Evolutionary conservation across 2,113 vertebrate species (phyloP), one percentile per base, ranked within the genome.

Genomic region (Himantopus leucocephalus): DNA sequence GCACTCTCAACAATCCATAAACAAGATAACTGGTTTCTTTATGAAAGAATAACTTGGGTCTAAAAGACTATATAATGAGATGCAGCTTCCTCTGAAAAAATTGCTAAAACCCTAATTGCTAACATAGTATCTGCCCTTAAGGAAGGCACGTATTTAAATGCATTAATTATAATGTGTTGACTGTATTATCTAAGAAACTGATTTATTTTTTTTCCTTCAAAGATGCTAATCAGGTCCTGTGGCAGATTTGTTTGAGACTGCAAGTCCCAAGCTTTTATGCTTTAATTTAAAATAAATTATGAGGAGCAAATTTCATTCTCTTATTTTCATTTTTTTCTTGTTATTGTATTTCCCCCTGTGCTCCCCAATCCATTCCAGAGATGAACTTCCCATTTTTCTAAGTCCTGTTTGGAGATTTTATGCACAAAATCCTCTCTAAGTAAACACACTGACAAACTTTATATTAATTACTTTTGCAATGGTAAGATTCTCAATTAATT

Each of bases 201-300:
- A 52, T 39, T 71, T 93, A 6, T 24, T 78, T 88, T 81, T 88
- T 91, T 80, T 43, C 45, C 63, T 83, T 90, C 83, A 94, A 96
- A 72, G 82, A 94, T 97, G 58, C 30, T 95, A 94, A 96, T 97
- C 91, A 91, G 60, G 37, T 96, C 66, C 62, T 88, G 22, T 89
- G 91, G 88, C 74, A 94, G 53, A 89, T 91, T 88, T 95, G 10
- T 85, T 84, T 73, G 45, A 85, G 29, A 88, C 48, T 75, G 15
- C 6, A 93, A 81, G 47, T 96, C 95, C 74, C 71, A 95, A 67
- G 63, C 16, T 80, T 85, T 94, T 85, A 81, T 24, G 17, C 6
- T 92, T 93, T 90, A 94, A 96, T 95, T 95, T 92, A 96, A 89
- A 96, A 85, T 52, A 94, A 96, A 92, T 91, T 87, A 79, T 35